These are phyloP conservation scores for Botia almorhae DNA, from an alignment of 2,797 vertebrate genomes.

Conservation along the genomic window DNA sequence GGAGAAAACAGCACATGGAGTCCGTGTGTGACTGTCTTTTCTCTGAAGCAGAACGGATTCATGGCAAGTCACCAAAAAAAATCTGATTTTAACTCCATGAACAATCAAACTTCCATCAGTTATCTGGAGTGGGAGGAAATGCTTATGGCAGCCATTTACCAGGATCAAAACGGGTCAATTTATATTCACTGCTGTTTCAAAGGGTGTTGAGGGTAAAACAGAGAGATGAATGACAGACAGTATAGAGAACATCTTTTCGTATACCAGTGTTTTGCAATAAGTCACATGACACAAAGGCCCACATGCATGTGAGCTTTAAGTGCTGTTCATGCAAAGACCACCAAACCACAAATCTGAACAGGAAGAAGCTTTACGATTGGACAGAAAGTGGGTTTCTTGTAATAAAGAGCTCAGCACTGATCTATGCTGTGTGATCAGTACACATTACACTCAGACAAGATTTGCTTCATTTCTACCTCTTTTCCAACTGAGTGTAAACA, in stretches of 20 bases:
- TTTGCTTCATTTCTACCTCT: not conserved
- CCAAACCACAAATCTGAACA: not conserved
- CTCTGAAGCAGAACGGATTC: not conserved
- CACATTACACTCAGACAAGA: too few relatives aligned
- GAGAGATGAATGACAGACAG: not conserved
- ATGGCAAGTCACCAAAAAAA: not conserved
- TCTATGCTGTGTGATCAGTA: not conserved
- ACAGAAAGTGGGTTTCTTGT: not conserved
- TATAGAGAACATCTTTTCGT: too few relatives aligned
- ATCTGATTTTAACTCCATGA: too few relatives aligned
- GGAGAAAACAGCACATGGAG: slow-evolving; percentile 5
- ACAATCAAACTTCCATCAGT: too few relatives aligned
- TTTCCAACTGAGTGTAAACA: not conserved
- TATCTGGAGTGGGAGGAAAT: too few relatives aligned
- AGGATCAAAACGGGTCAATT: too few relatives aligned
- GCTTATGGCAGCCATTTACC: too few relatives aligned
- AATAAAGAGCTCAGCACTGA: not conserved
- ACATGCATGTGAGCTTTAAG: slow-evolving; percentile 3
- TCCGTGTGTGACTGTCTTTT: not conserved
- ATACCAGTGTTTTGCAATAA: not conserved
- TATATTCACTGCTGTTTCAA: slow-evolving; percentile 2
- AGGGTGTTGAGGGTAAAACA: not conserved
- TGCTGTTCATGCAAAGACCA: slow-evolving; percentile 27
- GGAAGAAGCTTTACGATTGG: not conserved
- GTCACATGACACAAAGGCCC: not conserved